phyloP scores from a whole-genome alignment of 2,888 invertebrate species.

The Parapristionchus giblindavisi region DNA sequence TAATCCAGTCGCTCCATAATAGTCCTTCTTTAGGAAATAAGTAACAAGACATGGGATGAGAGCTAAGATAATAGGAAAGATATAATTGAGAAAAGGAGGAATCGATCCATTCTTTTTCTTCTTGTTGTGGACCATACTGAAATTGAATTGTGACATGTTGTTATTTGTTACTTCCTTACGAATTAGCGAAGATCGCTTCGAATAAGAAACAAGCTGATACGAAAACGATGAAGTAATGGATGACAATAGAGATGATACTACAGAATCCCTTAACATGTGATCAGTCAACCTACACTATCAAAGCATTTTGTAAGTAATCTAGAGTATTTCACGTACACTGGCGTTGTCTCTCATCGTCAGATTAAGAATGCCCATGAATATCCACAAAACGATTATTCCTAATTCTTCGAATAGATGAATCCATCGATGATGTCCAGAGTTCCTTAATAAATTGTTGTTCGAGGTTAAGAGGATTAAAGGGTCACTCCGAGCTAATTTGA shows the following conservation, averaged over 20 bases:
- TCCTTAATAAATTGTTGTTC: constrained; percentile 47
- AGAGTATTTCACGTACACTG: background rate
- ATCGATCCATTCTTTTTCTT: constrained; percentile 47
- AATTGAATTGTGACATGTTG: too few relatives aligned
- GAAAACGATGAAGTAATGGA: constrained; percentile 53
- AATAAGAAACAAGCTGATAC: constrained; percentile 48
- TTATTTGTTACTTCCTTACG: constrained; percentile 40
- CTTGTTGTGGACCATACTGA: constrained; percentile 34
- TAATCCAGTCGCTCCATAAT: constrained; percentile 36
- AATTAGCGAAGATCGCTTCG: constrained; percentile 54
- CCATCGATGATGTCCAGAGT: constrained; percentile 53
- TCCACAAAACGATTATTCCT: constrained; percentile 46
- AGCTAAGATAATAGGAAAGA: constrained; percentile 50
- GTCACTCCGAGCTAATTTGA: too few relatives aligned
- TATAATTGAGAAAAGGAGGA: constrained; percentile 48
- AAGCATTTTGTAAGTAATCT: background rate
- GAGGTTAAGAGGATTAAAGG: too few relatives aligned
- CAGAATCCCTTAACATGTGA: constrained; percentile 45
- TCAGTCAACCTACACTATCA: background rate
- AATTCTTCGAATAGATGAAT: constrained; percentile 55
- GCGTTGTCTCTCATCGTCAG: constrained; percentile 19
- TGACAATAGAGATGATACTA: constrained; percentile 46
- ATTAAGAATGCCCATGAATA: constrained; percentile 49
- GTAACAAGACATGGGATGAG: constrained; percentile 46
- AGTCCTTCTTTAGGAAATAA: constrained; percentile 44